These are phyloP conservation scores for Anolis sagrei DNA, from an alignment of 2,113 vertebrate genomes.

Conservation along the genomic window DNA sequence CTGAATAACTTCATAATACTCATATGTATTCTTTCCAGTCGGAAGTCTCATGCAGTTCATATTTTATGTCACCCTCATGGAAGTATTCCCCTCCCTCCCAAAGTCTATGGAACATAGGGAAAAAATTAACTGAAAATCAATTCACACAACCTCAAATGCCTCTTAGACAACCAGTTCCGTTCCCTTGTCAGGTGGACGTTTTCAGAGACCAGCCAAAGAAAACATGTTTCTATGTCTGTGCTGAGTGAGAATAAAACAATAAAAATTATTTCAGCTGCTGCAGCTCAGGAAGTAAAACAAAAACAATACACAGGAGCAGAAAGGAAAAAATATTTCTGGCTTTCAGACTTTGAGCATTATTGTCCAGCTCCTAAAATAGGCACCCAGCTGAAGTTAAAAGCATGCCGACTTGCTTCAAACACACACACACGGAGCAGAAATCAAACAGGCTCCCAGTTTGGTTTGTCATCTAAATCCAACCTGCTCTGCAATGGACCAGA, in stretches of 20 bases:
- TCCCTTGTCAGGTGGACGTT: slow-evolving; percentile 53
- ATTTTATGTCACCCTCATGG: slow-evolving; percentile 22
- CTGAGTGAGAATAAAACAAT: slow-evolving; percentile 62
- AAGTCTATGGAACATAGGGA: slow-evolving; percentile 3
- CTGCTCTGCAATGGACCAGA: neutral
- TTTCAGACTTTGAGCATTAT: slow-evolving; percentile 46
- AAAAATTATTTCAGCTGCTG: slow-evolving; percentile 76
- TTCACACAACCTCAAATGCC: slow-evolving; percentile 59
- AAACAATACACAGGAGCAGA: slow-evolving; percentile 62
- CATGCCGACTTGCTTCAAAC: neutral
- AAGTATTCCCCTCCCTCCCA: slow-evolving; percentile 2
- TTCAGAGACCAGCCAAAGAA: slow-evolving; percentile 61
- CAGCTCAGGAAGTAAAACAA: slow-evolving; percentile 71
- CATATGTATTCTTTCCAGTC: slow-evolving; percentile 22
- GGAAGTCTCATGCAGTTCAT: slow-evolving; percentile 21
- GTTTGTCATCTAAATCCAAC: slow-evolving; percentile 7
- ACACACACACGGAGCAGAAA: slow-evolving; percentile 21
- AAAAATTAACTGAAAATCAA: slow-evolving; percentile 43
- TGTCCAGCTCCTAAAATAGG: slow-evolving; percentile 42
- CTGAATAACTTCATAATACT: slow-evolving; percentile 17
- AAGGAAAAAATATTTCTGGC: slow-evolving; percentile 48
- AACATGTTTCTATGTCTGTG: slow-evolving; percentile 52
- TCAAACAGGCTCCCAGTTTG: neutral
- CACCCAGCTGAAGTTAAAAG: slow-evolving; percentile 5
- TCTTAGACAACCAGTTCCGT: slow-evolving; percentile 51